phyloP scores from a whole-genome alignment of 2,888 invertebrate species.

The Brachypterus glaber region DNA sequence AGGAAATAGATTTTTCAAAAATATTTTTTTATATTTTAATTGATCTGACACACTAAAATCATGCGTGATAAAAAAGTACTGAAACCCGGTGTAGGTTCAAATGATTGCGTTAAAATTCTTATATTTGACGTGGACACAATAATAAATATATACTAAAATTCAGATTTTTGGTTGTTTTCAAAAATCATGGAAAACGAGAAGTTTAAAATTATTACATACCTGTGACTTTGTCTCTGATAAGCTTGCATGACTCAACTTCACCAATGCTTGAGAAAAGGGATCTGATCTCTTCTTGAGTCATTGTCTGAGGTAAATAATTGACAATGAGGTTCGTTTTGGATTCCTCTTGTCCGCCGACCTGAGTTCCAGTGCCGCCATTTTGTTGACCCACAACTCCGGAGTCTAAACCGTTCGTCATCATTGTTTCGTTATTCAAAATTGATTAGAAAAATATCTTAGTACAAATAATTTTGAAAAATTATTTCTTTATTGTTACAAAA shows the following conservation, averaged over 20 bases:
- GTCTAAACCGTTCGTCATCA: constrained; percentile 80
- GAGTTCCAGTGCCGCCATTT: constrained; percentile 59
- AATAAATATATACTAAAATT: too few species aligned
- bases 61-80: too few species aligned
- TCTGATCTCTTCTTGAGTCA: constrained; percentile 99
- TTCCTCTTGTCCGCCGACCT: constrained; percentile 67
- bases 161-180: too few species aligned
- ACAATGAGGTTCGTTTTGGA: constrained; percentile 98
- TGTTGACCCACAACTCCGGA: constrained; percentile 70
- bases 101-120: too few species aligned
- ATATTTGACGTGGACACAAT: too few species aligned
- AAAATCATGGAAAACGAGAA: constrained; percentile 10
- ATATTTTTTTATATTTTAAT: too few species aligned
- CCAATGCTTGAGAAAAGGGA: constrained; percentile 97
- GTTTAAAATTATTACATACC: constrained; percentile 46
- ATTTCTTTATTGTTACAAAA: too few species aligned
- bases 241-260: constrained; percentile 98
- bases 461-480: too few species aligned
- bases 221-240: constrained; percentile 97
- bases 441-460: too few species aligned
- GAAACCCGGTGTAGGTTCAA: too few species aligned
- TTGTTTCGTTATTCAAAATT: constrained; percentile 36
- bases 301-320: constrained; percentile 98
- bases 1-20: too few species aligned
- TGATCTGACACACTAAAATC: too few species aligned